Conservation (phyloP, 2,797 vertebrate species). For the Gymnothorax javanicus region DNA sequence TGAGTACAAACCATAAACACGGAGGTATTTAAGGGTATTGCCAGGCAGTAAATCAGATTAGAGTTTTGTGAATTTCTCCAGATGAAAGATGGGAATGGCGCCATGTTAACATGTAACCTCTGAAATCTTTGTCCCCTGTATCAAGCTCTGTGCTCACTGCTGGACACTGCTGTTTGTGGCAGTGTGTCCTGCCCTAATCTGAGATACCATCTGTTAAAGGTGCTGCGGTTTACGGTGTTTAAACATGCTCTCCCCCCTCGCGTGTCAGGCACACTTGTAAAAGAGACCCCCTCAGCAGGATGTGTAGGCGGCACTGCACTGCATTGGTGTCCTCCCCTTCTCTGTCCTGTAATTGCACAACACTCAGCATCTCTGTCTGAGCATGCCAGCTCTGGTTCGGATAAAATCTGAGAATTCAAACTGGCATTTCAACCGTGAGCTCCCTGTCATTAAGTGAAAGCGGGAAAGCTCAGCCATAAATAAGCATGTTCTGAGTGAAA, state of each 20-base stretch:
- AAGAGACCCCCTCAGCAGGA: neutral
- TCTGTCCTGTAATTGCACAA: neutral
- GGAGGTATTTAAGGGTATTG: neutral
- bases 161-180: neutral
- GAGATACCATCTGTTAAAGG: constrained; percentile 19
- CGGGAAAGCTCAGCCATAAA: neutral
- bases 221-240: constrained; percentile 31
- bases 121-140: neutral
- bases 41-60: constrained; percentile 15
- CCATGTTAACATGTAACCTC: neutral
- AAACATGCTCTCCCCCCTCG: constrained; percentile 39
- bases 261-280: neutral
- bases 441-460: neutral
- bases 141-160: neutral
- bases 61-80: constrained; percentile 1
- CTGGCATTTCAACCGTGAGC: neutral
- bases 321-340: neutral
- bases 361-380: neutral
- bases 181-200: constrained; percentile 1
- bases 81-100: neutral
- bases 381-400: neutral
- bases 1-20: neutral
- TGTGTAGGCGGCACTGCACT: neutral
- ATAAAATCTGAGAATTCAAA: neutral
- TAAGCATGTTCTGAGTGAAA: neutral